Evolutionary conservation across 2,113 vertebrate genomes (phyloP), one percentile per base, ranked within the genome.

Genomic region (Grammomys dolichurus): DNA sequence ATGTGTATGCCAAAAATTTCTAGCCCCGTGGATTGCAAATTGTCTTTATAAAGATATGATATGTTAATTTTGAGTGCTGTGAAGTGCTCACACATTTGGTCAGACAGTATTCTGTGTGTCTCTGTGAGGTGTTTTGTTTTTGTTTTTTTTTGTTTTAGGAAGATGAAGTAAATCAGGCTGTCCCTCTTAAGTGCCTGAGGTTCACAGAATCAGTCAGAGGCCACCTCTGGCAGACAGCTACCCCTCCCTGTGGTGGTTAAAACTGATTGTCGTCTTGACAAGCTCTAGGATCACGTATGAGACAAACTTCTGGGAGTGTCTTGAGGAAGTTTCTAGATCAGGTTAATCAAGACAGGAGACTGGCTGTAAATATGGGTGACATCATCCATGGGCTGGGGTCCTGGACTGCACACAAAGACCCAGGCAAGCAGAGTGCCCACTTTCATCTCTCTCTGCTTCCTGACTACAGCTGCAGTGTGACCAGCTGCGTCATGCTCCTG

Each of bases 41-140:
- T 58, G 51, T n/a, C 63, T 91, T 96, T 80, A 75, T 51, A 43
- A 80, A 90, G 46, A 22, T 78, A 56, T 91, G n/a, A 63, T 51
- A 36, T 67, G 84, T 56, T 93, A 90, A 77, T 94, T 94, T 95
- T 77, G 58, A 48, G 12, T 81, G 40, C 40, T 31, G 9, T 70
- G 26, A 56, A 26, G 46, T 90, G 26, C 65, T 89, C 54, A 90
- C 65, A 76, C 16, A 17, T 95, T 90, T 96, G n/a, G 73, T 80
- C 82, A 88, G 70, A 81, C 11, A 11, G 72, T 77, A 60, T 40
- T 93, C n/a, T 87, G 40, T 31, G 12, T 75, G 46, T 94, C 91
- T 82, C 65, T 72, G 1, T 69, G 43, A 13, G 6, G 11, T n/a
- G 36, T 87, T 4, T 46, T 56, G 28, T 67, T 65, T 24, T 63